Base-by-base conservation (phyloP, 1,140 invertebrate genomes). In the Melipona quadrifasciata region DNA sequence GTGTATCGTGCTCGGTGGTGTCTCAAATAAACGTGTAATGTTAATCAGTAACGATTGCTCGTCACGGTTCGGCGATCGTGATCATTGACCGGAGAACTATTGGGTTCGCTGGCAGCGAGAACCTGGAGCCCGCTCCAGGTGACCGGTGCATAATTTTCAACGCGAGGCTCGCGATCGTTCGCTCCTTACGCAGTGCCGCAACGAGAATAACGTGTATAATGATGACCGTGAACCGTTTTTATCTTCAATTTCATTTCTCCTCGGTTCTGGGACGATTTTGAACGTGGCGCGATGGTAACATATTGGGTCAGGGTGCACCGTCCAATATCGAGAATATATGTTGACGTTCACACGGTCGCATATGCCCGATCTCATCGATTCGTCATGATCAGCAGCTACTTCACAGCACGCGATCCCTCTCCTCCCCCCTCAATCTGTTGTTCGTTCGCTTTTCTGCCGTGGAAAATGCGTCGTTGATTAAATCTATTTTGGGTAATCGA, bases 301-400 rank as follows among this genome's bases (percentile, higher is more conserved):
- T 87, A 87, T 90, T 86, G 82, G 39, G 6, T 57, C 61, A 58
- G 73, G 16, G 47, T 70, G 67, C 34, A 6, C 19, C 14, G 53
- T 79, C 82, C 89, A 90, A 90, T 90, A 89, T 89, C 82, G 82
- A 57, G 79, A 51, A 83, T 82, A 87, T 70, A 80, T 92, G 93
- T 91, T 90, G 80, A 72, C 87, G 87, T 92, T 93, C 93, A 84
- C 92, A 92, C 90, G 92, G 87, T 53, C 90, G 82, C 91, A 91
- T 92, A 90, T 93, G 91, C 85, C 81, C 75, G 89, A 90, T 93
- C 91, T 91, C 92, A 92, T 86, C 90, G 91, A 93, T 93, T 93
- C 91, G 92, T 93, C 92, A 93, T 92, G 90, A 90, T 90, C 90
- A 81, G 71, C 82, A 77, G 84, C 86, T 65, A 82, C 84, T 76